These are phyloP conservation scores for Chymomyza costata DNA, from an alignment of 1,140 invertebrate genomes.

Conservation along the genomic window DNA sequence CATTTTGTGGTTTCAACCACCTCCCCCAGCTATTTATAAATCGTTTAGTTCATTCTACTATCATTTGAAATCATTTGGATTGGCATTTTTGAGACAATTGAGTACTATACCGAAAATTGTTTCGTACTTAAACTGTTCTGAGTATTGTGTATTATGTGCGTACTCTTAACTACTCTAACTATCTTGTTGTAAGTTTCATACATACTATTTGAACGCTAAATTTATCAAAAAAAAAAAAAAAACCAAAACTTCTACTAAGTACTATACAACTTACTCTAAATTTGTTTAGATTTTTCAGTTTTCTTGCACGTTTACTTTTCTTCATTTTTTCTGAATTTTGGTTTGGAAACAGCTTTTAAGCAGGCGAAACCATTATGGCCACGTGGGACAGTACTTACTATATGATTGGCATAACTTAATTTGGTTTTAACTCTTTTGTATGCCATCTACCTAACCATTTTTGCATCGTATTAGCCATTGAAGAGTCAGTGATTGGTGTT, in stretches of 20 bases:
- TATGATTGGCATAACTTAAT: neutral
- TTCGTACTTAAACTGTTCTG: slow-evolving; percentile 61
- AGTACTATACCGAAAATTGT: slow-evolving; percentile 55
- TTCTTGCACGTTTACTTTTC: slow-evolving; percentile 24
- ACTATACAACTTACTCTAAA: slow-evolving; percentile 36
- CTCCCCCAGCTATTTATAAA: slow-evolving; percentile 44
- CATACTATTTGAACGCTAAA: slow-evolving; percentile 57
- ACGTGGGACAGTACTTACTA: slow-evolving; percentile 3
- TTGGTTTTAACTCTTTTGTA: slow-evolving; percentile 33
- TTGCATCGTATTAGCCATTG: slow-evolving; percentile 67
- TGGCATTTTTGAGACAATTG: slow-evolving; percentile 59
- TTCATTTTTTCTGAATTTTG: slow-evolving; percentile 17
- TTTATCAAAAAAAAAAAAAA: no score
- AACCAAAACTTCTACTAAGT: slow-evolving; percentile 61
- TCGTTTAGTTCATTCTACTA: no score
- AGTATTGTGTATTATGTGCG: slow-evolving; percentile 58
- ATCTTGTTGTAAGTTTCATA: slow-evolving; percentile 66
- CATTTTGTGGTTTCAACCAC: slow-evolving; percentile 28
- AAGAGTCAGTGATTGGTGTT: slow-evolving; percentile 70
- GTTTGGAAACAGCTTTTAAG: slow-evolving; percentile 39
- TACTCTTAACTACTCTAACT: slow-evolving; percentile 58
- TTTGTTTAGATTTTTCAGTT: slow-evolving; percentile 31
- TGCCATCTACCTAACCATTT: slow-evolving; percentile 56
- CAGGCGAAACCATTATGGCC: slow-evolving; percentile 14
- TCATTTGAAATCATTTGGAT: slow-evolving; percentile 52